A percentile compares a stretch with the other conserved stretches of the same genome.
Conservation (phyloP, 2,888 invertebrate genomes). For the Lepidocyrtoides sp. region DNA sequence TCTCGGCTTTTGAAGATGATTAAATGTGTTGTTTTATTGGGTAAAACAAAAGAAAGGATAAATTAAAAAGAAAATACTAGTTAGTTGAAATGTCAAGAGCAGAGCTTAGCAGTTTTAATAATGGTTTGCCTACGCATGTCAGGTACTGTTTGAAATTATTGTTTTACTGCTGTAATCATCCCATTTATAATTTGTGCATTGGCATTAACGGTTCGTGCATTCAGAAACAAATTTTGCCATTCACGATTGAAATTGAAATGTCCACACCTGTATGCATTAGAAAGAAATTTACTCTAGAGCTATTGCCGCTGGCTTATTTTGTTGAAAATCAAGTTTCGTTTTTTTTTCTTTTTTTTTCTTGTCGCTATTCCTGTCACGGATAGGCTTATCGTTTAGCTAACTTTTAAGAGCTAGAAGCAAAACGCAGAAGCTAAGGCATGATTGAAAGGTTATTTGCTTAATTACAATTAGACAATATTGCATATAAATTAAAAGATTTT, state of each 20-base stretch:
- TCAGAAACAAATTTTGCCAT: too few relatives aligned
- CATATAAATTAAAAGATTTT: too few relatives aligned
- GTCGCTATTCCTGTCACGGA: neutral
- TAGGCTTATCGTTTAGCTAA: neutral
- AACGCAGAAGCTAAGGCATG: too few relatives aligned
- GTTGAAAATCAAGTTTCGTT: slow-evolving; percentile 9
- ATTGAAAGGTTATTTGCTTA: too few relatives aligned
- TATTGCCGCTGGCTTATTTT: neutral
- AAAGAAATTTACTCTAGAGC: neutral
- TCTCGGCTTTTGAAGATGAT: neutral
- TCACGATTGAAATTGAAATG: neutral
- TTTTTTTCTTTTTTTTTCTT: neutral
- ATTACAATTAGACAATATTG: too few relatives aligned
- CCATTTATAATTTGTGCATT: too few relatives aligned
- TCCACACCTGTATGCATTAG: neutral
- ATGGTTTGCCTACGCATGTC: neutral
- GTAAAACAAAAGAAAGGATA: too few relatives aligned
- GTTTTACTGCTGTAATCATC: neutral
- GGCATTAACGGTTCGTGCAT: neutral
- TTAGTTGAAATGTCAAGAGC: neutral
- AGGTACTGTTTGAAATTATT: neutral
- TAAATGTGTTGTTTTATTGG: neutral
- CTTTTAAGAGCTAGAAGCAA: too few relatives aligned
- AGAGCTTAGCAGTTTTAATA: neutral
- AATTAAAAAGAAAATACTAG: neutral